Evolutionary conservation across 2,888 invertebrate genomes (phyloP).

Genomic region (Schrankia costaestrigalis): DNA sequence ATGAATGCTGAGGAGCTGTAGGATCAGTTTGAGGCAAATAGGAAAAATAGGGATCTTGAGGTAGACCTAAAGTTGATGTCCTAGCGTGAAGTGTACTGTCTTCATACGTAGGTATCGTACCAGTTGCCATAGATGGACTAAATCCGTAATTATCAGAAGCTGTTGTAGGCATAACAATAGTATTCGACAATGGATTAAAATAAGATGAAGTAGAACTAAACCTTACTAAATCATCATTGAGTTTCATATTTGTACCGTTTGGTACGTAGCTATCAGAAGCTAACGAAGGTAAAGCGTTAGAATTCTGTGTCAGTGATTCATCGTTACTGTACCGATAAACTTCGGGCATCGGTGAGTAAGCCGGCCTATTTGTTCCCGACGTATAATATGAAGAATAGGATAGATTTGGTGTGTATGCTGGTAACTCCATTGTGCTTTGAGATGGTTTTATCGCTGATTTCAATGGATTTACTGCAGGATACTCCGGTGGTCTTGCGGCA

Average conservation of each 20-base stretch:
- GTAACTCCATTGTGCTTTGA: constrained; percentile 59
- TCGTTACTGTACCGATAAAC: constrained; percentile 70
- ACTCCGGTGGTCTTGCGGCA: constrained; percentile 59
- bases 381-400: constrained; percentile 69
- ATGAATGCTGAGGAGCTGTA: constrained; percentile 42
- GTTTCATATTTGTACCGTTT: constrained; percentile 64
- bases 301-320: constrained; percentile 69
- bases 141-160: constrained; percentile 58
- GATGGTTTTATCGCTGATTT: constrained; percentile 65
- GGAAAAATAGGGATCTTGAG: constrained; percentile 64
- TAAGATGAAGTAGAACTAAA: constrained; percentile 54
- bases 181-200: constrained; percentile 54
- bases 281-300: constrained; percentile 51
- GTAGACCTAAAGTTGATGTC: constrained; percentile 42
- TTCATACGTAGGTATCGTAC: constrained; percentile 60
- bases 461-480: constrained; percentile 50
- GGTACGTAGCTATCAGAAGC: constrained; percentile 68
- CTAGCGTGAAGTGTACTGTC: constrained; percentile 52
- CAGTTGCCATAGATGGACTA: constrained; percentile 43
- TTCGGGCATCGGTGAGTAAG: constrained; percentile 72
- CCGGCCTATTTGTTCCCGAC: constrained; percentile 49
- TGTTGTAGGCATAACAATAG: constrained; percentile 54
- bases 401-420: constrained; percentile 68
- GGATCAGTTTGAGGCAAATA: constrained; percentile 55
- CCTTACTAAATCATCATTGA: constrained; percentile 61